These are phyloP conservation scores for Brachylomia viminalis DNA, from an alignment of 2,888 invertebrate genomes.

Conservation along the genomic window DNA sequence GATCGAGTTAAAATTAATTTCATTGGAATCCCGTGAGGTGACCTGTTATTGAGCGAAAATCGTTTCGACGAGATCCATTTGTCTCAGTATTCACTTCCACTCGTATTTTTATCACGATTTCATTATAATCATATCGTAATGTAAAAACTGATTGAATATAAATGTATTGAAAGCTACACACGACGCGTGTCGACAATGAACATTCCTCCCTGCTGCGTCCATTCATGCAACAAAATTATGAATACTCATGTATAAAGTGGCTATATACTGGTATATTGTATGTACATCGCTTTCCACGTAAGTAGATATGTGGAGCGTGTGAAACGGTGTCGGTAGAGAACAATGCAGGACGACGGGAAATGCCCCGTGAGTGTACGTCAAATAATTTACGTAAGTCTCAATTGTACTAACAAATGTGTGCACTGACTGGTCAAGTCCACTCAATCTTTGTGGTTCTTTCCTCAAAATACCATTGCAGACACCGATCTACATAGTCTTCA, in stretches of 20 bases:
- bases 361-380: slow-evolving; percentile 40
- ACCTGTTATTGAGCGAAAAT: neutral
- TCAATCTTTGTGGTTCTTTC: too few relatives aligned
- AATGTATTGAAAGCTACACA: slow-evolving; percentile 53
- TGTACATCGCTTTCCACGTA: slow-evolving; percentile 74
- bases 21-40: neutral
- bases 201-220: slow-evolving; percentile 66
- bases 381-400: slow-evolving; percentile 39
- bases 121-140: slow-evolving; percentile 44
- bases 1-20: neutral
- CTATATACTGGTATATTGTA: slow-evolving; percentile 22
- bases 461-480: too few relatives aligned
- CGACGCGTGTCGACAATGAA: slow-evolving; percentile 56
- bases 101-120: slow-evolving; percentile 15
- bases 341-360: slow-evolving; percentile 71
- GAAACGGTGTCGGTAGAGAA: slow-evolving; percentile 75
- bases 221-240: slow-evolving; percentile 75
- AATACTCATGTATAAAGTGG: slow-evolving; percentile 73
- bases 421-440: too few relatives aligned
- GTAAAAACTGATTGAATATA: slow-evolving; percentile 44
- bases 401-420: too few relatives aligned
- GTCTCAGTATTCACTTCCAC: too few relatives aligned
- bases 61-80: neutral
- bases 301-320: slow-evolving; percentile 77
- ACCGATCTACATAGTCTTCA: too few relatives aligned